Evolutionary conservation across 1,140 invertebrate species (phyloP).

Genomic region (Spodoptera litura): DNA sequence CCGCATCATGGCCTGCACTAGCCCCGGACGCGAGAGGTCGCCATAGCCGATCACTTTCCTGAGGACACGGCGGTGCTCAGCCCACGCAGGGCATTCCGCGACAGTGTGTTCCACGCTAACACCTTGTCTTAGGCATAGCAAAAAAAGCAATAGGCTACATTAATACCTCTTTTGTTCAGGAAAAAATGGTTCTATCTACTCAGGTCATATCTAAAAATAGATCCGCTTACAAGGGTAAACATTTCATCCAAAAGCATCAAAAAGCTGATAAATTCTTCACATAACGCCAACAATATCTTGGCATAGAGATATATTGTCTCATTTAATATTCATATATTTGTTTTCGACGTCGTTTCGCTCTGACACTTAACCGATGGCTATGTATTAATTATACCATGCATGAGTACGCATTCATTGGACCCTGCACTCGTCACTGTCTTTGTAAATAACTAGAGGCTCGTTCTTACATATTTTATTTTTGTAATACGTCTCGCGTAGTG

Average conservation of each 20-base stretch:
- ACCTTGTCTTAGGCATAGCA: no score
- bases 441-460: conserved; percentile 54
- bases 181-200: background rate
- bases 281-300: conserved; percentile 27
- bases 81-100: no score
- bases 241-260: background rate
- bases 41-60: no score
- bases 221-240: background rate
- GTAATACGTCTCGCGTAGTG: no score
- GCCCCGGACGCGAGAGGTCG: no score
- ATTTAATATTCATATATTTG: conserved; percentile 83
- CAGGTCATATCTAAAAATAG: background rate
- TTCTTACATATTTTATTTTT: conserved; percentile 48
- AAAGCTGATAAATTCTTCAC: conserved; percentile 19
- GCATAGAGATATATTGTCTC: conserved; percentile 59
- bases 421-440: conserved; percentile 55
- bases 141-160: no score
- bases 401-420: conserved; percentile 69
- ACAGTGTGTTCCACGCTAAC: no score
- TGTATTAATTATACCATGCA: conserved; percentile 76
- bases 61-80: no score
- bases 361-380: conserved; percentile 75
- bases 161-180: background rate
- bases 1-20: no score
- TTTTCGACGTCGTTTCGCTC: conserved; percentile 70